Base-by-base conservation (phyloP, 1,140 invertebrate genomes). In the Physella acuta region DNA sequence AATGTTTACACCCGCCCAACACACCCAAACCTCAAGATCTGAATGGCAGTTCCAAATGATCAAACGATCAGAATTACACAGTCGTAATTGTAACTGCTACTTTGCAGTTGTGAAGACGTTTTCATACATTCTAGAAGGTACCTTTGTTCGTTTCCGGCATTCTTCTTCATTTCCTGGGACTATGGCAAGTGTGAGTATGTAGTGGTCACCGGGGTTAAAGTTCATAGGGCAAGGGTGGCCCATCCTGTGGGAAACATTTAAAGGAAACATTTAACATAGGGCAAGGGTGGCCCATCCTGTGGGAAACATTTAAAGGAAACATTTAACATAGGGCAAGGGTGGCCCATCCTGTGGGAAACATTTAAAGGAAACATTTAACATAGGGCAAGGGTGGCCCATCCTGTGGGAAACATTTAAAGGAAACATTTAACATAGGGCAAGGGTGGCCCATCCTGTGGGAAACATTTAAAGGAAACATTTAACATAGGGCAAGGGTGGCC, bases 161-260 rank as follows among this genome's bases (percentile, higher is more conserved):
- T 90, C 88, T 26, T 89, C 87, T 82, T 95, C 93, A 49, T 89
- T 88, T 0, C 91, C 92, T 0, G 94, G 94, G n/a, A 93, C 89
- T 0, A 96, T 90, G 0, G 95, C 94, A 62, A 98, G 84, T 5
- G 93, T 89, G 79, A 94, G 91, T 20, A 98, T 92, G 81, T 92
- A 97, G 82, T 94, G 95, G 85, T 99, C 96, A 0, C 94, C 94
- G 4, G 95, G 95, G 81, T 98, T 98, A 83, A 94, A 98, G 80
- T 97, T 97, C 1, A 74, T 71, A 0, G 88, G 89, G 73, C 87
- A 87, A 0, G 77, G 81, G 52, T 84, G 81, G 33, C 86, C 84
- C 20, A 83, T 75, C 26, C 85, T 87, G 73, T 14, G 73, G 28
- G 58, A 37, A 39, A 65, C 5, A 62, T n/a, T n/a, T n/a, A n/a